phyloP scores from a whole-genome alignment of 1,140 invertebrate genomes.

The Apis mellifera region Amel_HAv3.1 CM009935.2:9564501-9565000 shows the following conservation, averaged over 20 bases:
- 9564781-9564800: conserved; percentile 74
- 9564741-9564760: conserved; percentile 87
- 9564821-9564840: background rate
- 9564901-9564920: conserved; percentile 13
- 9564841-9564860: conserved; percentile 5
- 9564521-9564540: conserved; percentile 87
- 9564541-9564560: conserved; percentile 93
- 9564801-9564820: conserved; percentile 9
- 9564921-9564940: conserved; percentile 22
- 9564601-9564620: conserved; percentile 85
- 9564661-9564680: conserved; percentile 76
- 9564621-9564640: conserved; percentile 78
- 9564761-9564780: conserved; percentile 84
- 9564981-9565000: conserved; percentile 85
- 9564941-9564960: background rate
- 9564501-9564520: background rate
- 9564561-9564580: conserved; percentile 98
- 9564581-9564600: conserved; percentile 98
- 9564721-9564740: conserved; percentile 76
- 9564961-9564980: conserved; percentile 35
- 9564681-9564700: conserved; percentile 73
- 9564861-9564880: conserved; percentile 28
- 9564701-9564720: conserved; percentile 73
- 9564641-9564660: conserved; percentile 74
- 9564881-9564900: conserved; percentile 19